Evolutionary conservation across 23 tunicate genomes (phyloP).

Genomic region (Styela clava): DNA sequence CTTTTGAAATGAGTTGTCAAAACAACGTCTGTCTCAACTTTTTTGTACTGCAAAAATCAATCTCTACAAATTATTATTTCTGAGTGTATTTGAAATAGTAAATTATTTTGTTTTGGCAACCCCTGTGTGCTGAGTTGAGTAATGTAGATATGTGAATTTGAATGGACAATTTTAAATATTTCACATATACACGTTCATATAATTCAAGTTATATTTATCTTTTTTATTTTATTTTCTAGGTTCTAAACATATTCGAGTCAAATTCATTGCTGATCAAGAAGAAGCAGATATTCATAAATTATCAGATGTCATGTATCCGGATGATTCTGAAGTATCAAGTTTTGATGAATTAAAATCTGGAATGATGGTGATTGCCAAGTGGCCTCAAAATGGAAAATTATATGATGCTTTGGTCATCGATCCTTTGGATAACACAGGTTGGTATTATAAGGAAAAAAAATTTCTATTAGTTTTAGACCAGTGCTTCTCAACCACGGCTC

Average conservation of each 20-base stretch:
- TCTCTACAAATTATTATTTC: too few species aligned
- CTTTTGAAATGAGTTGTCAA: too few species aligned
- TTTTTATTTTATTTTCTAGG: not conserved
- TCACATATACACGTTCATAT: too few species aligned
- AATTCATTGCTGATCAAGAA: conserved; percentile 79
- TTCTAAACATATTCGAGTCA: conserved; percentile 61
- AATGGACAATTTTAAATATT: too few species aligned
- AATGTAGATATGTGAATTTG: too few species aligned
- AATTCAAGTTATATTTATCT: too few species aligned
- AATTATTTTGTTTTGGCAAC: too few species aligned
- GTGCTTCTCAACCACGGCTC: not conserved
- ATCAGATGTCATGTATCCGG: conserved; percentile 76
- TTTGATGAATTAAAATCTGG: conserved; percentile 84
- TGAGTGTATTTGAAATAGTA: too few species aligned
- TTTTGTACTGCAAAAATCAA: too few species aligned
- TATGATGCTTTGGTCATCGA: conserved; percentile 81
- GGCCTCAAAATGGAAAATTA: conserved; percentile 88
- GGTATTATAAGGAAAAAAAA: too few species aligned
- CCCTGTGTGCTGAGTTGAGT: too few species aligned
- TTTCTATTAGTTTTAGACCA: not conserved
- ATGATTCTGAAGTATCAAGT: conserved; percentile 70
- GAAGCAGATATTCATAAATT: conserved; percentile 87
- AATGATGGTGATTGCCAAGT: conserved; percentile 75
- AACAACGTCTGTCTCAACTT: too few species aligned
- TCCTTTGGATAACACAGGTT: conserved; percentile 85